phyloP scores from a whole-genome alignment of 1,140 invertebrate species.

The Microvelia longipes region DNA sequence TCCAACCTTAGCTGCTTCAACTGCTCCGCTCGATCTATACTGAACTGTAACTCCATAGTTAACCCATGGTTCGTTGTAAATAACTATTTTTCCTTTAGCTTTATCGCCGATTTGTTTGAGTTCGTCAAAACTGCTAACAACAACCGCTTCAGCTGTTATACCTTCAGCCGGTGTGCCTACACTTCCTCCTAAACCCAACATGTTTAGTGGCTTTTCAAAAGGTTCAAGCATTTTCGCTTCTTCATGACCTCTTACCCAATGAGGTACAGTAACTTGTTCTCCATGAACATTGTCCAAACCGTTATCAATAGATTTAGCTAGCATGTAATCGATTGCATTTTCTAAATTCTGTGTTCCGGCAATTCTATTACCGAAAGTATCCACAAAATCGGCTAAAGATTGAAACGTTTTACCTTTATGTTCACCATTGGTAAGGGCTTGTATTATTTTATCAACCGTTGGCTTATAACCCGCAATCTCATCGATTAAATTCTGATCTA shows the following conservation, averaged over 20 bases:
- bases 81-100: slow-evolving; percentile 53
- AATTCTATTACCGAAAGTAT: slow-evolving; percentile 52
- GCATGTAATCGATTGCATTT: slow-evolving; percentile 22
- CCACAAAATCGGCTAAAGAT: slow-evolving; percentile 49
- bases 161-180: slow-evolving; percentile 48
- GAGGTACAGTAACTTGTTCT: slow-evolving; percentile 19
- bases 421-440: slow-evolving; percentile 37
- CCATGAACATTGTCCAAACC: slow-evolving; percentile 22
- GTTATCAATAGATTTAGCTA: slow-evolving; percentile 11
- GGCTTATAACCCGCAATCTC: slow-evolving; percentile 44
- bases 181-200: slow-evolving; percentile 18
- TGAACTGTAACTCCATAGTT: slow-evolving; percentile 43
- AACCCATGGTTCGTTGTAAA: slow-evolving; percentile 50
- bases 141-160: slow-evolving; percentile 49
- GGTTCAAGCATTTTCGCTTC: slow-evolving; percentile 12
- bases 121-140: slow-evolving; percentile 49
- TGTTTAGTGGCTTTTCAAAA: slow-evolving; percentile 11
- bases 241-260: slow-evolving; percentile 17
- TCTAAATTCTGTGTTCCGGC: slow-evolving; percentile 34
- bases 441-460: slow-evolving; percentile 40
- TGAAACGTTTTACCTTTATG: slow-evolving; percentile 41
- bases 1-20: slow-evolving; percentile 47
- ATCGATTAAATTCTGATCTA: slow-evolving; percentile 9
- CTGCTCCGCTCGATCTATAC: slow-evolving; percentile 43
- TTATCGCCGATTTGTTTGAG: slow-evolving; percentile 34